Evolutionary conservation across 2,797 vertebrate species (phyloP), one percentile per base, ranked within the genome.

Genomic region (Thalassophryne amazonica): DNA sequence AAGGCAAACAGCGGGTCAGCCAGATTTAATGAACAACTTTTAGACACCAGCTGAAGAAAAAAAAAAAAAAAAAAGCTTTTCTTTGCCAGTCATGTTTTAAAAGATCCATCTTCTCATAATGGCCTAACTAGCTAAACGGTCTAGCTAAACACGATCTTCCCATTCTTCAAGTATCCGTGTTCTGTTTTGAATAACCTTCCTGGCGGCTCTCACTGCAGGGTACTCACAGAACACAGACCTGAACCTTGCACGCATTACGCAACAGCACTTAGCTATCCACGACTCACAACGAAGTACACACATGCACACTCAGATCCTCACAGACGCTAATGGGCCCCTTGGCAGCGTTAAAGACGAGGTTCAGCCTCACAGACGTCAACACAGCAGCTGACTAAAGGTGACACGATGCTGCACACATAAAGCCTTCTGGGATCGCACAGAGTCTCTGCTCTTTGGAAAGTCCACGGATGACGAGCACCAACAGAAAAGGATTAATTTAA

Each of bases 371-470:
- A 71, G 34, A 33, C 14, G 27, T 66, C 20, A 4, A 54, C 61
- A 60, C 57, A 61, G 50, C 61, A 24, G 46, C 20, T 23, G 20
- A 74, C 40, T 60, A 14, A 45, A 47, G n/a, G 4, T 54, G 33
- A 12, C 30, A 28, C 27, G 13, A 24, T 12, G 20, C 24, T 17
- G 7, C 33, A 22, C 25, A 56, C 49, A 29, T 27, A 32, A 29
- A 39, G 6, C 6, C 29, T 40, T 9, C 0, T 3, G 2, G 37
- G 30, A 37, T 55, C 23, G 24, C 30, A 37, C 41, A 15, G 12
- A 17, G 43, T 45, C 30, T 24, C 8, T 36, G 22, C 33, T 27
- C 48, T 60, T 40, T 51, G 36, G 35, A 51, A 24, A n/a, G 11
- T 46, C 34, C 42, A 13, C 37, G 57, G 40, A 13, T 39, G 22